These are phyloP conservation scores for Lasiommata megera DNA, from an alignment of 2,888 invertebrate genomes.

Conservation along the genomic window DNA sequence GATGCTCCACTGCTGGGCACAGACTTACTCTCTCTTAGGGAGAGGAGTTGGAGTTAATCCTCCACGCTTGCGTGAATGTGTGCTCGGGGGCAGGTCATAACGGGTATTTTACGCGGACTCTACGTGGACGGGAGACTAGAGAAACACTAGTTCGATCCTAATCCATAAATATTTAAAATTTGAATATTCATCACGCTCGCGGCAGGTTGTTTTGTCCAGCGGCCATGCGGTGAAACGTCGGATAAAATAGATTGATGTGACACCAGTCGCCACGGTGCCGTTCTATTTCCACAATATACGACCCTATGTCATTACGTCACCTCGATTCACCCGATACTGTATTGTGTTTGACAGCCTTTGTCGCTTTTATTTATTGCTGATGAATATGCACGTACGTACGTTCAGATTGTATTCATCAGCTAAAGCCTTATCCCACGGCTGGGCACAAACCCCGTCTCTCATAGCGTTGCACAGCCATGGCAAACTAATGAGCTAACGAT, in stretches of 20 bases:
- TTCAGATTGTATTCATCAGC: background rate
- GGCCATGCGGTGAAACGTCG: background rate
- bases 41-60: too few species aligned
- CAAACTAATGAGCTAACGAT: too few species aligned
- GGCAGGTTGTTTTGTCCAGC: constrained; percentile 7
- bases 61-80: too few species aligned
- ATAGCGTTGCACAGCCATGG: too few species aligned
- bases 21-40: too few species aligned
- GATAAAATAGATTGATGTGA: constrained; percentile 49
- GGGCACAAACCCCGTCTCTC: too few species aligned
- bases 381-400: constrained; percentile 23
- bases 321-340: constrained; percentile 42
- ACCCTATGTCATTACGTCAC: constrained; percentile 65
- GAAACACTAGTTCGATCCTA: background rate
- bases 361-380: constrained; percentile 46
- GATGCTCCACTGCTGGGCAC: too few species aligned
- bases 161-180: constrained; percentile 5
- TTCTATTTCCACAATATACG: constrained; percentile 53
- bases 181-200: constrained; percentile 7
- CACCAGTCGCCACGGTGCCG: constrained; percentile 37
- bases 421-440: too few species aligned
- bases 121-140: background rate
- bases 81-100: too few species aligned
- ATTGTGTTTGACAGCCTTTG: constrained; percentile 44
- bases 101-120: too few species aligned